Evolutionary conservation across 2,113 vertebrate genomes (phyloP), one percentile per base, ranked within the genome.

Genomic region (Podarcis muralis): DNA sequence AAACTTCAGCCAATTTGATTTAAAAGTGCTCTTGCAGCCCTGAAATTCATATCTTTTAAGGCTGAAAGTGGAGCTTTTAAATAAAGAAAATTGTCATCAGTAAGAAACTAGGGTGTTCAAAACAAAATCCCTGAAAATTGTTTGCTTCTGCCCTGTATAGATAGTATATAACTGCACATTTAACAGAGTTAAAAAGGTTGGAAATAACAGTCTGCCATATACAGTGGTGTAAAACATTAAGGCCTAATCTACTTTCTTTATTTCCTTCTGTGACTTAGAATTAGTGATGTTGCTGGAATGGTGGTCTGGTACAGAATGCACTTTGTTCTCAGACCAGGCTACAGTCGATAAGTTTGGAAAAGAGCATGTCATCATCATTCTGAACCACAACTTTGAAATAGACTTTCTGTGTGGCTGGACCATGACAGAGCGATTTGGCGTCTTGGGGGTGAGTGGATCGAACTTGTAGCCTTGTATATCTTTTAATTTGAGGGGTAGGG

Each of bases 381-480:
- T 99, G 92, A 99, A 99, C 92, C 99, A 99, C 96, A 99, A 99
- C 96, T 99, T 96, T 30, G 99, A 99, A 93, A 99, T 99, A 0
- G 99, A 99, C 95, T 99, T 99, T 97, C 96, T 99, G 37, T 99
- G 99, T 5, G 99, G 99, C 89, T 99, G 99, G 99, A 99, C 99
- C 83, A 99, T 99, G 97, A 99, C 98, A 20, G 99, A 99, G 94
- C 97, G 99, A 93, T 99, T 97, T 0, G 99, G 99, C 3, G 83
- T 99, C 82, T 94, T 99, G 88, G 99, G 99, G 98, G 99, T 99
- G 91, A 81, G 98, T 88, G 71, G 1, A 32, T 74, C 4, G 4
- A 35, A 74, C 35, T 0, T 53, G 59, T 13, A 0, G 71, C n/a
- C 53, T 59, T 0, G 32, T 5, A 74, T 35, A 20, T 5, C 30